These are phyloP conservation scores for Cacatua alba DNA, from an alignment of 2,113 vertebrate species.

Conservation along the genomic window DNA sequence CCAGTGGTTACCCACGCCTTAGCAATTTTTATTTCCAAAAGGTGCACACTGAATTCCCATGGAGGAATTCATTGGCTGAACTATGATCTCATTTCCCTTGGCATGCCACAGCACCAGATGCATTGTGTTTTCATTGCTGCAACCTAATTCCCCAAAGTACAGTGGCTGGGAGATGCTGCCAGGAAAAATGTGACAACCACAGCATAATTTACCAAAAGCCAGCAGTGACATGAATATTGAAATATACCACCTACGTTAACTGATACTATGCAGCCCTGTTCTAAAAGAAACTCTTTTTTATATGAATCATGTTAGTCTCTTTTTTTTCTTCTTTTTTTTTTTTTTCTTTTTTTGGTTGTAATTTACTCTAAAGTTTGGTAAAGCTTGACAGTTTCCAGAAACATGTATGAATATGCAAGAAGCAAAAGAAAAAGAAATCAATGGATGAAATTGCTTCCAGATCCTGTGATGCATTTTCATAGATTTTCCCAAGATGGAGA, in stretches of 20 bases:
- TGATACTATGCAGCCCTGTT: background rate
- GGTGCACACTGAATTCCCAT: slow-evolving; percentile 43
- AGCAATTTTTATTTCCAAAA: slow-evolving; percentile 36
- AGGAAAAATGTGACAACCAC: slow-evolving; percentile 44
- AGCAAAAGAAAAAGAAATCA: background rate
- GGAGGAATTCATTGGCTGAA: slow-evolving; percentile 25
- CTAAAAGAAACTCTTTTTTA: background rate
- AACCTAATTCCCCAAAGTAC: slow-evolving; percentile 23
- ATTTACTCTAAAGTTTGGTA: background rate
- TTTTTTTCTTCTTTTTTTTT: rapidly evolving
- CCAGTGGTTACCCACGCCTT: background rate
- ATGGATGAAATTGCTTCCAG: background rate
- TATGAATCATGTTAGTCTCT: background rate
- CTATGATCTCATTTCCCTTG: slow-evolving; percentile 62
- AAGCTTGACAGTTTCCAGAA: background rate
- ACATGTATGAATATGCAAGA: background rate
- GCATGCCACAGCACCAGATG: slow-evolving; percentile 8
- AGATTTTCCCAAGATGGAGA: background rate
- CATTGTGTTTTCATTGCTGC: slow-evolving; percentile 37
- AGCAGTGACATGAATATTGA: background rate
- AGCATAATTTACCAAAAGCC: background rate
- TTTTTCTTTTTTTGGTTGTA: background rate
- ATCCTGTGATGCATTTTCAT: background rate
- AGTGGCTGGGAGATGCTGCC: slow-evolving; percentile 24
- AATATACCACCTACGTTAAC: background rate